These are phyloP conservation scores for Tolmerus cingulatus DNA, from an alignment of 2,888 invertebrate genomes.

Conservation along the genomic window DNA sequence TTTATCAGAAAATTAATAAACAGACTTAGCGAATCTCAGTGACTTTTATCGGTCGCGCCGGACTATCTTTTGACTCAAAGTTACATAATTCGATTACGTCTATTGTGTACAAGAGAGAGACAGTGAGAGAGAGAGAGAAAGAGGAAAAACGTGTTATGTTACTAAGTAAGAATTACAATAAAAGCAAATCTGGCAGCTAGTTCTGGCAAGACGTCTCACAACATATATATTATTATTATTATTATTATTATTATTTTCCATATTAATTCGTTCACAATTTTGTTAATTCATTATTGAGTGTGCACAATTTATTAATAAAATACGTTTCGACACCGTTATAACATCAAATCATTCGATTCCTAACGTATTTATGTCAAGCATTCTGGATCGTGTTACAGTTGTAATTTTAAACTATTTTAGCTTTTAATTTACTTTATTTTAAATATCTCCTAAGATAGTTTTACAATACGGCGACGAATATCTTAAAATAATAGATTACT, in stretches of 20 bases:
- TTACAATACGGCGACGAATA: background rate
- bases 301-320: background rate
- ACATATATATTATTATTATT: slow-evolving; percentile 51
- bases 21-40: background rate
- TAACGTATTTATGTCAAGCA: background rate
- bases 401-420: background rate
- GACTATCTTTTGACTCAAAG: background rate
- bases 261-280: slow-evolving; percentile 4
- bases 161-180: background rate
- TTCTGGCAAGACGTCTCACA: slow-evolving; percentile 52
- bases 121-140: background rate
- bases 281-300: slow-evolving; percentile 2
- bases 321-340: background rate
- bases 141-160: background rate
- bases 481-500: background rate
- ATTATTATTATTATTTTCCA: slow-evolving; percentile 17
- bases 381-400: background rate
- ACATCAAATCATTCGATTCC: background rate
- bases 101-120: background rate
- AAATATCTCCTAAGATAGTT: background rate
- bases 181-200: slow-evolving; percentile 3
- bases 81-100: background rate
- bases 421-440: background rate
- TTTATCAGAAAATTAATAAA: slow-evolving; percentile 23
- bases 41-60: background rate